Evolutionary conservation across 2,888 invertebrate species (phyloP).

Genomic region (Spodoptera littoralis): DNA sequence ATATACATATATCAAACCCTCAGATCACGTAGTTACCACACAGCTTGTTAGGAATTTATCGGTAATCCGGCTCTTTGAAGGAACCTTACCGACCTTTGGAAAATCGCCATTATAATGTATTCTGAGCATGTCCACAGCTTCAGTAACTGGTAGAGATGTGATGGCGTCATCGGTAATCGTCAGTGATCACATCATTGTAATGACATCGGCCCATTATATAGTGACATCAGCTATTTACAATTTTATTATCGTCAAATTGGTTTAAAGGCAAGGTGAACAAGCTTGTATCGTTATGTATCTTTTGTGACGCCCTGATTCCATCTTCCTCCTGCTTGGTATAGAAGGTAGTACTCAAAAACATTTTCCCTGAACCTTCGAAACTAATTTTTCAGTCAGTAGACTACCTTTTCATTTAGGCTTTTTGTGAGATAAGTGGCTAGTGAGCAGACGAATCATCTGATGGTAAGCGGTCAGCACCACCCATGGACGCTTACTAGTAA

Average conservation of each 20-base stretch:
- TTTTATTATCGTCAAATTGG: not conserved
- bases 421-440: no score
- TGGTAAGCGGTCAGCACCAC: no score
- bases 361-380: no score
- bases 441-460: no score
- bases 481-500: no score
- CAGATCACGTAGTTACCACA: conserved; percentile 19
- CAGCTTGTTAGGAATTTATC: conserved; percentile 21
- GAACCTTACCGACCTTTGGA: conserved; percentile 18
- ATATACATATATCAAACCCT: conserved; percentile 2
- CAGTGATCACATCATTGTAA: conserved; percentile 27
- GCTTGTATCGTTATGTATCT: no score
- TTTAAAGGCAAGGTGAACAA: no score
- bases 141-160: conserved; percentile 18
- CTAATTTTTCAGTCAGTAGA: no score
- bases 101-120: conserved; percentile 20
- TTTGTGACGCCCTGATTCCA: no score
- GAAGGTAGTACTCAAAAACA: no score
- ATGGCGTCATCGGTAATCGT: conserved; percentile 7
- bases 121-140: conserved; percentile 28
- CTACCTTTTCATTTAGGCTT: no score
- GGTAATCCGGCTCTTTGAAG: conserved; percentile 22
- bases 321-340: no score
- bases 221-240: conserved; percentile 26
- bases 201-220: conserved; percentile 21